Base-by-base conservation (phyloP, 2,797 vertebrate species). In the Arremon brunneinucha region DNA sequence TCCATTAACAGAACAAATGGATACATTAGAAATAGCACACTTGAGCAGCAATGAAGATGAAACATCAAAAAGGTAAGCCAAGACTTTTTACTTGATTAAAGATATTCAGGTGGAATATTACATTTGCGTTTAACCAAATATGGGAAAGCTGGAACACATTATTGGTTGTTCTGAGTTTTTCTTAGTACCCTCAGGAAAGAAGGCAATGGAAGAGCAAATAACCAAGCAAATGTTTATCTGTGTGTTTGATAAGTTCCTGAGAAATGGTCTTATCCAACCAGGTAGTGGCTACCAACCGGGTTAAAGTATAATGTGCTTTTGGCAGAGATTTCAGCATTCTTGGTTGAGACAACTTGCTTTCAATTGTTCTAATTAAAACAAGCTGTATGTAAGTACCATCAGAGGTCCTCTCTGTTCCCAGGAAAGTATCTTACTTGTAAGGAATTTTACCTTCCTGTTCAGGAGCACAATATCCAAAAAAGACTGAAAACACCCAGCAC, bases 11-110 rank as follows among this genome's bases (percentile, higher is more conserved):
- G 65, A 90, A 64, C 81, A 95, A 83, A 70, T 46, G 28, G 47
- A 57, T 83, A 69, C 0, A 1, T 81, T 88, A 60, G 71, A 78
- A 89, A 78, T 16, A 81, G 67, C 21, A 47, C 30, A 62, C 9
- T 59, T 5, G 10, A 67, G 24, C 24, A 27, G 27, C 68, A 79
- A 20, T 67, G 57, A 69, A 79, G 75, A 67, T 27, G 27, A 35
- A 60, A 53, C 65, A 64, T 20, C 56, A n/a, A 49, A 94, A 93
- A 90, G 94, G 90, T 94, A 97, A 95, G 92, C 24, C 55, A 84
- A 90, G 52, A 35, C 59, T 72, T 84, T 55, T 50, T 67, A 63
- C 14, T 77, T 65, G 18, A 35, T 37, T 62, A 26, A 76, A 65
- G 46, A 44, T 59, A 41, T 23, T 50, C 4, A 4, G 7, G 6